Conservation (phyloP, 2,888 invertebrate genomes). For the Acrocyrtus sp. region DNA sequence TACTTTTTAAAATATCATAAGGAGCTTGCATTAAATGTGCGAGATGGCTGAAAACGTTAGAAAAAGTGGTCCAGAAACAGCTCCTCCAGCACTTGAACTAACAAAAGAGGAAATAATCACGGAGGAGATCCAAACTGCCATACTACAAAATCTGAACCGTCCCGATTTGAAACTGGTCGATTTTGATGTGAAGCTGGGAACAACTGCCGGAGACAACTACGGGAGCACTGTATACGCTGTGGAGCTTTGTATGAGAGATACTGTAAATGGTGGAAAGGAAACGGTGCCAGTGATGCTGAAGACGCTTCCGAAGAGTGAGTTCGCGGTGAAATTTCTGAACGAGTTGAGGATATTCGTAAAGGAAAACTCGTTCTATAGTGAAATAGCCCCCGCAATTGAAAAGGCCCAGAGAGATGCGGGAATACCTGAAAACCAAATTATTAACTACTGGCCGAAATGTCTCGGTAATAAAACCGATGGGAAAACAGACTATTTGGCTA, state of each 20-base stretch:
- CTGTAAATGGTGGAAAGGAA: constrained; percentile 4
- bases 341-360: constrained; percentile 45
- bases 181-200: constrained; percentile 46
- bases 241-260: constrained; percentile 44
- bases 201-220: constrained; percentile 60
- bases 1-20: too few species aligned
- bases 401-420: constrained; percentile 33
- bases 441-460: constrained; percentile 33
- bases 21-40: too few species aligned
- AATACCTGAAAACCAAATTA: constrained; percentile 18
- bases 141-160: too few species aligned
- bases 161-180: constrained; percentile 48
- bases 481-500: constrained; percentile 43
- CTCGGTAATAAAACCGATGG: constrained; percentile 34
- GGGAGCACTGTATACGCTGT: constrained; percentile 60
- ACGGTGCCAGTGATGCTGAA: constrained; percentile 52
- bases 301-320: constrained; percentile 49
- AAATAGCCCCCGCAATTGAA: constrained; percentile 29
- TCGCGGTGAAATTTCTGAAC: constrained; percentile 46
- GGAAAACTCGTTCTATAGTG: constrained; percentile 42
- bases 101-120: too few species aligned
- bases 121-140: too few species aligned
- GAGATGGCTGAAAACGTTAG: too few species aligned
- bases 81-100: too few species aligned
- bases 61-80: too few species aligned